A percentile compares a stretch with the other conserved stretches of the same genome.
These are phyloP conservation scores for Smutsia temminckii DNA, from an alignment of 2,797 vertebrate species.

Conservation along the genomic window DNA sequence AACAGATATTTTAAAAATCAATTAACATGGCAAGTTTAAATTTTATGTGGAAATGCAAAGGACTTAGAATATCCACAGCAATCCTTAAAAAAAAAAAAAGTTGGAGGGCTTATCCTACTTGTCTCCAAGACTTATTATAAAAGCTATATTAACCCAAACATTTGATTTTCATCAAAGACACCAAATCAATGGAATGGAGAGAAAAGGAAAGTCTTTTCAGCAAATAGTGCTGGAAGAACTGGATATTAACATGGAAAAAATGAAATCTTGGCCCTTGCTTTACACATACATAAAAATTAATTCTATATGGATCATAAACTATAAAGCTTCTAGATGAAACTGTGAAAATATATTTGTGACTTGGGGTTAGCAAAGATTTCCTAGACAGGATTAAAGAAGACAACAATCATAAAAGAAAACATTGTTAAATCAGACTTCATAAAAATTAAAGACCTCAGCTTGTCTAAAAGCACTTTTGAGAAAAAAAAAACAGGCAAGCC, in stretches of 20 bases:
- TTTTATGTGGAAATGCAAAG: slow-evolving; percentile 28
- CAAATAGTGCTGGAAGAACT: neutral
- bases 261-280: neutral
- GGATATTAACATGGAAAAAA: neutral
- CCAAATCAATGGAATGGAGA: neutral
- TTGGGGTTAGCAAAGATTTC: neutral
- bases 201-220: neutral
- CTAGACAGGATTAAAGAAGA: neutral
- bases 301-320: neutral
- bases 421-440: neutral
- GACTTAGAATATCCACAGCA: neutral
- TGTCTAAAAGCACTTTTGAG: neutral
- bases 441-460: neutral
- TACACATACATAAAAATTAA: neutral
- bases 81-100: neutral
- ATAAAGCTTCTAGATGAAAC: slow-evolving; percentile 11
- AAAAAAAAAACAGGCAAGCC: neutral
- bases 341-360: neutral
- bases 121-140: slow-evolving; percentile 22
- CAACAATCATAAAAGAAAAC: slow-evolving; percentile 16
- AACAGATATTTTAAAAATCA: neutral
- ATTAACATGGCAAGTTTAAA: neutral
- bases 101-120: neutral
- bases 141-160: neutral
- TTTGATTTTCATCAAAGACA: slow-evolving; percentile 2